phyloP scores from a whole-genome alignment of 2,113 vertebrate species.

The Acinonyx jubatus region DNA sequence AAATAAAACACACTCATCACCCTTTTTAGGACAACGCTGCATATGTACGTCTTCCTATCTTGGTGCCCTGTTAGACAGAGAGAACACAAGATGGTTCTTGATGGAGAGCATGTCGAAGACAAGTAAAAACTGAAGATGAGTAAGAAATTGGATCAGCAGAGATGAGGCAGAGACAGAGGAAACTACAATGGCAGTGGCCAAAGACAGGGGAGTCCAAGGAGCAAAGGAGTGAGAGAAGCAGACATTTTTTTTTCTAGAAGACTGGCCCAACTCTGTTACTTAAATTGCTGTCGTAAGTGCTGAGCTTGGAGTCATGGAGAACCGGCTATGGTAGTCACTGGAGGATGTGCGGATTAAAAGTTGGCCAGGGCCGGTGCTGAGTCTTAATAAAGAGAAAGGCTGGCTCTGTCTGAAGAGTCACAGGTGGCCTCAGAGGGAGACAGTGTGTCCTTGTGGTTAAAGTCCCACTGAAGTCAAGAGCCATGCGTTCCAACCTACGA shows the following conservation, averaged over 20 bases:
- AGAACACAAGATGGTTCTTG: background rate
- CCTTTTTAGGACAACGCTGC: background rate
- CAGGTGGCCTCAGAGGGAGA: background rate
- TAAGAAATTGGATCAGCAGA: background rate
- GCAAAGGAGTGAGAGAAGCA: background rate
- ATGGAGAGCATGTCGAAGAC: rapidly evolving
- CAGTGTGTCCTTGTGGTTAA: background rate
- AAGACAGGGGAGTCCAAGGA: background rate
- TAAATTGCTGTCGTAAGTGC: too few species aligned
- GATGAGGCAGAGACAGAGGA: rapidly evolving
- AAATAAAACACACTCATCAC: background rate
- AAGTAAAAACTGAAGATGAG: background rate
- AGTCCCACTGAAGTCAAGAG: background rate
- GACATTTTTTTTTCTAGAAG: background rate
- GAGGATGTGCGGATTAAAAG: background rate
- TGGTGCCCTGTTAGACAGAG: background rate
- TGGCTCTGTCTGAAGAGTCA: background rate
- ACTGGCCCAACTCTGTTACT: rapidly evolving
- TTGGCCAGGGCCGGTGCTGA: background rate
- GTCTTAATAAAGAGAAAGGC: background rate
- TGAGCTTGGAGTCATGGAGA: background rate
- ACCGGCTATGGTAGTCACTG: background rate
- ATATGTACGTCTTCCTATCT: rapidly evolving
- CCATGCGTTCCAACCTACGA: background rate
- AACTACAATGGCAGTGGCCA: too few species aligned